Evolutionary conservation across 2,113 vertebrate genomes (phyloP), one percentile per base, ranked within the genome.

Genomic region (Anhinga anhinga): DNA sequence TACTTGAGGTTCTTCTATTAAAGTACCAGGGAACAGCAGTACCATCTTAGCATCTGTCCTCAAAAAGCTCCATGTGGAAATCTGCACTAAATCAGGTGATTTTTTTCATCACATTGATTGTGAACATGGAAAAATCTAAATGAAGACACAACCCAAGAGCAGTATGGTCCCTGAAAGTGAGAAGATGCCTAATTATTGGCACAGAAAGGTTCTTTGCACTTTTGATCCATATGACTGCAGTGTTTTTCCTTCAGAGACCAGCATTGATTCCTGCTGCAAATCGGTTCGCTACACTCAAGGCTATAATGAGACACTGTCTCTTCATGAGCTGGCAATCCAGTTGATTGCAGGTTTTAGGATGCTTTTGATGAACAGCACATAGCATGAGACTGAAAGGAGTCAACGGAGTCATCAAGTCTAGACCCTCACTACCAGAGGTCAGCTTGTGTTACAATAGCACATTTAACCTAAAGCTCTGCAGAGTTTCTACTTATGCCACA

Each of bases 401-500:
- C 77, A 82, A 47, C 10, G 9, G 26, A 70, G 56, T 70, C 55
- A 94, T 36, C 70, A 55, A 40, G 29, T 8, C 47, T 23, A 38
- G 26, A 47, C 30, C 12, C 5, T 61, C 29, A 13, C 25, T 52
- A 53, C 10, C 78, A 74, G 36, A 50, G n/a, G 29, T 66, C 76
- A 45, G 25, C 42, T 29, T 30, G 8, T 1, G 2, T 52, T 52
- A 62, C 71, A 53, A 40, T 1, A 44, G 7, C 0, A 0, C 21
- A 14, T 45, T 34, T 20, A 34, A 40, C 25, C 56, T 32, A 82
- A 52, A 89, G n/a, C 40, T 49, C 38, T 0, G 3, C 32, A 14
- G 69, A 76, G 29, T 78, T 86, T 32, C 11, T 22, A 21, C 36
- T 74, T 36, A 56, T 6, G 69, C 16, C 36, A 25, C 18, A 19